Conservation (phyloP, 2,797 vertebrate genomes). For the Sebastes oblongus region DNA sequence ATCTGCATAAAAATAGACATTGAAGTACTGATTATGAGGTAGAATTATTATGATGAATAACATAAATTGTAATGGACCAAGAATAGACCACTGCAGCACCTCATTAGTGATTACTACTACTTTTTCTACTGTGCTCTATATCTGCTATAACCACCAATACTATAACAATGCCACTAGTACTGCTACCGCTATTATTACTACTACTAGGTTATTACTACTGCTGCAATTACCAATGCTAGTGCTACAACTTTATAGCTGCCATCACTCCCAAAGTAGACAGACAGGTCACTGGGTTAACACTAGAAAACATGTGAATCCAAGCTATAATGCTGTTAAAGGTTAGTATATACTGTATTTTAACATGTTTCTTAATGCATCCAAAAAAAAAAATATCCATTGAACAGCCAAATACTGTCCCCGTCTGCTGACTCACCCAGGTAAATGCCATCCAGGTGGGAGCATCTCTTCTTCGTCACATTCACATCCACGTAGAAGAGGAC, state of each 20-base stretch:
- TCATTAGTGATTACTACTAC: neutral
- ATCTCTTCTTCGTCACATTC: slow-evolving; percentile 84
- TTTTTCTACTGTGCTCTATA: neutral
- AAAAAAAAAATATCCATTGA: no score
- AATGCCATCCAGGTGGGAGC: slow-evolving; percentile 81
- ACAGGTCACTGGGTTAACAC: neutral
- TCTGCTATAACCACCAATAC: neutral
- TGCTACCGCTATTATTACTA: neutral
- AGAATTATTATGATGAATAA: neutral
- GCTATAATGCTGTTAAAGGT: neutral
- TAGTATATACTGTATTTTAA: neutral
- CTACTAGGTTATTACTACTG: neutral
- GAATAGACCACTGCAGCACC: neutral
- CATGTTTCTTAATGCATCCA: neutral
- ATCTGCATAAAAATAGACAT: neutral
- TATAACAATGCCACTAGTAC: neutral
- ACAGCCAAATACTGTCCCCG: neutral
- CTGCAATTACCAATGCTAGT: neutral
- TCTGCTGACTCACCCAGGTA: slow-evolving; percentile 79
- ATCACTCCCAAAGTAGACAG: neutral
- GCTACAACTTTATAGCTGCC: no score
- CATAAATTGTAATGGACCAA: neutral
- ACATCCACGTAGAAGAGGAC: slow-evolving; percentile 84
- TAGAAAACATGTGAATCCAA: neutral
- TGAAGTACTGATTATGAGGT: neutral